Evolutionary conservation across 2,797 vertebrate species (phyloP), one percentile per base, ranked within the genome.

Genomic region (Adelosebastes latens): DNA sequence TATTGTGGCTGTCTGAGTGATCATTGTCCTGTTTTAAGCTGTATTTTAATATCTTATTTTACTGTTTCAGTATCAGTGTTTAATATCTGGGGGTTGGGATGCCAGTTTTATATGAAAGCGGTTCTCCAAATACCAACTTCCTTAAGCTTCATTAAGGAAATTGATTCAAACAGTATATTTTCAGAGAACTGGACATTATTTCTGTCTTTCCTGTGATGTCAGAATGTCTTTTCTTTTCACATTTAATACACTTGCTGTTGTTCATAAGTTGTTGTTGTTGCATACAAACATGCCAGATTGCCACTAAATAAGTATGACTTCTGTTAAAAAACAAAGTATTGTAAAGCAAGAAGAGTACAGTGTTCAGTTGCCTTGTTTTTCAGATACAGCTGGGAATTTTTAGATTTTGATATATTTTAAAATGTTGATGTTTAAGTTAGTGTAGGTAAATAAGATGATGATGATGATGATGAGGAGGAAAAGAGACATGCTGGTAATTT

Each of bases 321-420:
- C 22, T 87, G 34, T 84, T 71, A 70, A 59, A 77, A 60, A 71
- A 39, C 2, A 39, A 80, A 78, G 79, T 89, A 87, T 89, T 92
- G 46, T 88, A 81, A 88, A 84, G 65, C 20, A 71, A 83, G 81
- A 85, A 84, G 18, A 81, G 71, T 83, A 62, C 85, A 91, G 82
- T 90, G 77, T 93, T 91, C 53, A 75, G 74, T 84, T 85, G 84
- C 77, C 82, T 91, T 91, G 79, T 80, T 87, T 89, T 90, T 81
- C 72, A 75, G 56, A 83, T 85, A 24, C 8, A 69, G 46, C 11
- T 39, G 60, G 11, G 62, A 67, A 67, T 89, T 89, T 88, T 88
- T 91, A 92, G 88, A 89, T 91, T 94, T 94, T 94, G 76, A 90
- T 94, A 94, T 82, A 66, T 90, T 86, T 91, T 81, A 66, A 89